Conservation (phyloP, 2,797 vertebrate species). For the Botia kubotai region DNA sequence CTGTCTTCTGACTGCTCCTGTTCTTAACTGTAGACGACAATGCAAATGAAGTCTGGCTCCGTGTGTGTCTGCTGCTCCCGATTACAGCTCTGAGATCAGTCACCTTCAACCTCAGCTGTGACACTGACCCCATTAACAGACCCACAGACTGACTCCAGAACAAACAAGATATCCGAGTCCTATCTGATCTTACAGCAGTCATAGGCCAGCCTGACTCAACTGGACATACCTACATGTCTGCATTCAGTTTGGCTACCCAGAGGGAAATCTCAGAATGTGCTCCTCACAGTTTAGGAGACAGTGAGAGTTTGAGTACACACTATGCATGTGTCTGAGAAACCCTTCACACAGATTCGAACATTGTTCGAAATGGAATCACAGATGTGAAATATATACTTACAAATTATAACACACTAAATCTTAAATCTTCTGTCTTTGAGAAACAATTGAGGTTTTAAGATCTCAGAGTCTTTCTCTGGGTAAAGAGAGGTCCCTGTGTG, state of each 20-base stretch:
- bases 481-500: background rate
- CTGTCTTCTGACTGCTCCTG: conserved; percentile 23
- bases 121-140: conserved; percentile 27
- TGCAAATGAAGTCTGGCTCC: conserved; percentile 53
- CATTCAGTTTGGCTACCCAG: background rate
- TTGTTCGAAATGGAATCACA: background rate
- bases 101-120: conserved; percentile 34
- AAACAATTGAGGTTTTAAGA: background rate
- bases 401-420: too few species aligned
- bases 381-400: background rate
- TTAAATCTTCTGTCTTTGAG: background rate
- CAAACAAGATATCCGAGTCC: conserved; percentile 12
- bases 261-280: background rate
- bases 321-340: too few species aligned
- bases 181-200: background rate
- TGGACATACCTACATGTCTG: conserved; percentile 25
- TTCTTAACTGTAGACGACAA: conserved; percentile 35
- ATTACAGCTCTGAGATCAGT: conserved; percentile 49
- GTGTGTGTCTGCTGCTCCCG: background rate
- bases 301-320: too few species aligned
- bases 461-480: background rate
- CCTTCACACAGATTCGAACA: too few species aligned
- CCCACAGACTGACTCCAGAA: background rate
- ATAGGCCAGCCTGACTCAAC: conserved; percentile 23
- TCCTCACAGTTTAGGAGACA: too few species aligned